Base-by-base conservation (phyloP, 1,140 invertebrate genomes). In the Drosophila watanabei region DNA sequence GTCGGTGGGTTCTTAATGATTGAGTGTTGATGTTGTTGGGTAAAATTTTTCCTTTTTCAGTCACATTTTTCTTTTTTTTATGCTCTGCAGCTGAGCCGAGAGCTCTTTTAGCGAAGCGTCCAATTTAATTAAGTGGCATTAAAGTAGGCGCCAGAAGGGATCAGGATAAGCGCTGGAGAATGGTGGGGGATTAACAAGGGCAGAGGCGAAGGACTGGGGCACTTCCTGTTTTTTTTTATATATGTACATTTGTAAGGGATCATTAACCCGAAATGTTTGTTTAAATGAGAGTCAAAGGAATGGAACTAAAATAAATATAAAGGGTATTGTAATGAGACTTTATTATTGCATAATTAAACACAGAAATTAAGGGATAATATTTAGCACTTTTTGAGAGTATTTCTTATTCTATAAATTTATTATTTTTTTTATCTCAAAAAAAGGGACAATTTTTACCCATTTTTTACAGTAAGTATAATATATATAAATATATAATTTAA, bases 51-150 rank as follows among this genome's bases (percentile, higher is more conserved):
- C 48, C 52, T 57, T 46, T 56, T 78, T 68, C 28, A 57, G 64
- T 35, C 24, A 48, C 57, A 39, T 63, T 63, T 79, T 82, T 84
- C 24, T 75, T 16, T 18, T 32, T 6, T 28, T 45, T 3, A 11
- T 14, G 20, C 33, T 33, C 18, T 37, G 24, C 43, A 30, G 54
- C 64, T 60, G 39, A 13, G 39, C 37, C 24, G 41, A 41, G 63
- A 49, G 63, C 24, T 37, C 51, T 61, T 46, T 39, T 51, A 60
- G n/a, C 54, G 49, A 52, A 64, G 72, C 77, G 54, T 45, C 68
- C 75, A 85, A 80, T 82, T 88, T 88, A 89, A 88, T 85, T 90
- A 88, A 88, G 79, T 85, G 70, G 39, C 78, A 20, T 87, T 70
- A 58, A 80, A 73, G 63, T 57, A 60, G 57, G 54, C 37, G 69